Conservation (phyloP, 53 echinoderm and acorn worm species). For the Temnopleurus reevesii region DNA sequence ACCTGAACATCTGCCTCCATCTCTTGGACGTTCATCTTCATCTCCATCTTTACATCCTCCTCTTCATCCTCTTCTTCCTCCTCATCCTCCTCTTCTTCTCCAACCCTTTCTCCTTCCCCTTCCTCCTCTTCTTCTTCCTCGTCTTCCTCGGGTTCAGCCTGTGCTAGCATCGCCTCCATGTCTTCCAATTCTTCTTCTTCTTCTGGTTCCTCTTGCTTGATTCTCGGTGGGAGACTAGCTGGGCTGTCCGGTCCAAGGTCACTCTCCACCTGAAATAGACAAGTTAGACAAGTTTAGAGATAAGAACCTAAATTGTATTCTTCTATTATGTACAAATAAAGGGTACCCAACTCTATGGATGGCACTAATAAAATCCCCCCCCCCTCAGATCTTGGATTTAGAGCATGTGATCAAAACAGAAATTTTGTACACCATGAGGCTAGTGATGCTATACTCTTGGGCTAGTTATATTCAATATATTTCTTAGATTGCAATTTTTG, state of each 20-base stretch:
- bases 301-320: too few relatives aligned
- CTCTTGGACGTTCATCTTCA: slow-evolving; percentile 39
- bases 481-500: too few relatives aligned
- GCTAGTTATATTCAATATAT: too few relatives aligned
- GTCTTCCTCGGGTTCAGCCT: slow-evolving; percentile 61
- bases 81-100: neutral
- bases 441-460: too few relatives aligned
- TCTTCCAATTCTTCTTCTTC: slow-evolving; percentile 64
- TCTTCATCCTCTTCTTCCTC: slow-evolving; percentile 26
- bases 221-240: slow-evolving; percentile 61
- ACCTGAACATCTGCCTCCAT: slow-evolving; percentile 57
- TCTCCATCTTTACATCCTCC: neutral
- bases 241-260: slow-evolving; percentile 76
- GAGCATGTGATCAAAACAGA: too few relatives aligned
- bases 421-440: too few relatives aligned
- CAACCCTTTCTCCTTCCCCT: slow-evolving; percentile 43
- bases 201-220: slow-evolving; percentile 65
- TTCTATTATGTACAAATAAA: too few relatives aligned
- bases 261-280: slow-evolving; percentile 55
- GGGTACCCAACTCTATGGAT: too few relatives aligned
- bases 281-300: neutral
- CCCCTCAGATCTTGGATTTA: too few relatives aligned
- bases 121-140: slow-evolving; percentile 60
- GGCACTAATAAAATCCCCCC: too few relatives aligned
- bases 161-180: slow-evolving; percentile 60